Evolutionary conservation across 2,888 invertebrate species (phyloP).

Genomic region (Nymphalis c-album): DNA sequence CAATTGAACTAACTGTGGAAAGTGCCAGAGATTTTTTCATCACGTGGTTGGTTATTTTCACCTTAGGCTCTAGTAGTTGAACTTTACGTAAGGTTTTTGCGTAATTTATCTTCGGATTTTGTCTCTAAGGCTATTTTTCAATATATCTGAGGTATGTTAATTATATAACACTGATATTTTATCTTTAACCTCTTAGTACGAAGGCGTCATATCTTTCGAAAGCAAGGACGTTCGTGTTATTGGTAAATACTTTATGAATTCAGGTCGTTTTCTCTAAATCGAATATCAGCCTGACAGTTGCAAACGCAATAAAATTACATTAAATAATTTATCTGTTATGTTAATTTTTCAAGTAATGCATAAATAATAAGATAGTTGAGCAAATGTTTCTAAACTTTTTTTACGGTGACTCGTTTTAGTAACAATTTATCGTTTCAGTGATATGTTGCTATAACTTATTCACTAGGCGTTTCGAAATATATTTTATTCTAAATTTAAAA

Average conservation of each 20-base stretch:
- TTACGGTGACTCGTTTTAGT: background rate
- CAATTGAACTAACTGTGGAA: too few relatives aligned
- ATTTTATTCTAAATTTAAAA: too few relatives aligned
- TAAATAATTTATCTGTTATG: background rate
- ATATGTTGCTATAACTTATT: background rate
- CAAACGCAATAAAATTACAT: constrained; percentile 7
- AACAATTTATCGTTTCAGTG: background rate
- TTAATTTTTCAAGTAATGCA: background rate
- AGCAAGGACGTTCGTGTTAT: constrained; percentile 55
- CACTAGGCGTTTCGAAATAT: background rate
- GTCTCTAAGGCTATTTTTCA: background rate
- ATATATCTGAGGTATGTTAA: background rate
- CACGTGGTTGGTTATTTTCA: background rate
- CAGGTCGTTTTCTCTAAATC: constrained; percentile 49
- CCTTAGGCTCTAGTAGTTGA: too few relatives aligned
- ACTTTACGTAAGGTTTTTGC: background rate
- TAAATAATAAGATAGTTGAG: background rate
- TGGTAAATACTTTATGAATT: constrained; percentile 47
- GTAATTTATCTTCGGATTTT: background rate
- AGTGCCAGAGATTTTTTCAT: background rate
- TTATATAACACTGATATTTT: constrained; percentile 1
- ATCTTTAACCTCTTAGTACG: constrained; percentile 14
- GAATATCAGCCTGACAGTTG: constrained; percentile 21
- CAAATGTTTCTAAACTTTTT: background rate
- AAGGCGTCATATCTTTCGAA: constrained; percentile 50